Conservation (phyloP, 2,888 invertebrate genomes). For the Danaus chrysippus region DNA sequence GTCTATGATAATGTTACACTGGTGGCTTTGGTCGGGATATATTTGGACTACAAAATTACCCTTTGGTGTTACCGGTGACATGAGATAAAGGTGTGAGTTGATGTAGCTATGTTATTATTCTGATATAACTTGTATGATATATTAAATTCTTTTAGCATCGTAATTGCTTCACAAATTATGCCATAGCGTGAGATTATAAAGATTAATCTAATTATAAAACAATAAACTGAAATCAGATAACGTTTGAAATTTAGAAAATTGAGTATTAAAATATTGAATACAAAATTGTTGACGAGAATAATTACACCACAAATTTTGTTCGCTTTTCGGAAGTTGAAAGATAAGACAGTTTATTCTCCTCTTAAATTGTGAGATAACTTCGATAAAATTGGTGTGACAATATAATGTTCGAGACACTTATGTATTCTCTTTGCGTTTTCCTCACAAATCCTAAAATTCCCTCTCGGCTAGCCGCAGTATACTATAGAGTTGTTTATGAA, state of each 20-base stretch:
- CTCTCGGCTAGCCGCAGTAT: slow-evolving; percentile 11
- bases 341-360: slow-evolving; percentile 3
- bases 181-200: background rate
- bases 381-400: slow-evolving; percentile 11
- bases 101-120: slow-evolving; percentile 23
- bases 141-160: slow-evolving; percentile 6
- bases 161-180: background rate
- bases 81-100: slow-evolving; percentile 26
- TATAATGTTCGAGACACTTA: slow-evolving; percentile 16
- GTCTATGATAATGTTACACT: slow-evolving; percentile 7
- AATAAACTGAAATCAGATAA: too few species aligned
- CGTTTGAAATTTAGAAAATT: too few species aligned
- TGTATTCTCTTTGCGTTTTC: slow-evolving; percentile 16
- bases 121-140: slow-evolving; percentile 14
- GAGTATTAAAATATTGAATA: too few species aligned
- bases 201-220: too few species aligned
- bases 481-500: slow-evolving; percentile 15
- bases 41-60: slow-evolving; percentile 25
- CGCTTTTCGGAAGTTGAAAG: background rate
- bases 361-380: slow-evolving; percentile 4
- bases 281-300: too few species aligned
- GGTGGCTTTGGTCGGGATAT: slow-evolving; percentile 18
- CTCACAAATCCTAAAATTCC: slow-evolving; percentile 15
- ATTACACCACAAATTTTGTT: too few species aligned
- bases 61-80: slow-evolving; percentile 27